These are phyloP conservation scores for Adelognathus sp. DNA, from an alignment of 2,888 invertebrate genomes.

Conservation along the genomic window DNA sequence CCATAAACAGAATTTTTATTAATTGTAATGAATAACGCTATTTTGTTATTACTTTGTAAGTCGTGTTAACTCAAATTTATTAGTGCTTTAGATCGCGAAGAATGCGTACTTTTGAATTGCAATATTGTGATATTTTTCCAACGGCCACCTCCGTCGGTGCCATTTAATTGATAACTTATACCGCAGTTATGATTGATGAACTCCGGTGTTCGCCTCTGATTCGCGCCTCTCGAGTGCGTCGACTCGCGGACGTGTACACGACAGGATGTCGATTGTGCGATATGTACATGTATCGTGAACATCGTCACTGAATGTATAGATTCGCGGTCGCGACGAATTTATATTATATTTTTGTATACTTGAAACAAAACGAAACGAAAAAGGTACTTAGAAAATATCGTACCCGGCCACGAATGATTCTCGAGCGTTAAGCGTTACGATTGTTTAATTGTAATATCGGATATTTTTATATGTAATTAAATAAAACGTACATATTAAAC, in stretches of 20 bases:
- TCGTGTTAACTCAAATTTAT: constrained; percentile 39
- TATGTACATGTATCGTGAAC: neutral
- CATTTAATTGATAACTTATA: neutral
- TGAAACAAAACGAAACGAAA: too few relatives aligned
- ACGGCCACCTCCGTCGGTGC: neutral
- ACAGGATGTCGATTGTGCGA: neutral
- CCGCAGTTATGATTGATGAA: neutral
- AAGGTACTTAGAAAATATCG: constrained; percentile 14
- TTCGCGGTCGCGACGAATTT: constrained; percentile 29
- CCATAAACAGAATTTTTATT: constrained; percentile 38
- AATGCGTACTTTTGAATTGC: neutral
- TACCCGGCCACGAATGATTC: constrained; percentile 42
- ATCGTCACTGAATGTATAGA: constrained; percentile 13
- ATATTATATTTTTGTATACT: constrained; percentile 52
- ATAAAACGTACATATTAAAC: constrained; percentile 34
- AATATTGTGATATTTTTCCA: constrained; percentile 25
- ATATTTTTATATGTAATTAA: constrained; percentile 53
- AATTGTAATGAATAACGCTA: constrained; percentile 14
- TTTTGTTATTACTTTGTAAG: constrained; percentile 53
- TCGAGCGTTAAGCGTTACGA: constrained; percentile 30
- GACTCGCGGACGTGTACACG: neutral
- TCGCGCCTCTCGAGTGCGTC: neutral
- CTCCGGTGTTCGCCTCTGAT: neutral
- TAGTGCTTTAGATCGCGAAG: constrained; percentile 10
- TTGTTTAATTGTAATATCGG: constrained; percentile 19